A percentile compares a stretch with the other conserved stretches of the same genome.
Evolutionary conservation across 2,797 vertebrate species (phyloP).

Genomic region (Lemur catta): DNA sequence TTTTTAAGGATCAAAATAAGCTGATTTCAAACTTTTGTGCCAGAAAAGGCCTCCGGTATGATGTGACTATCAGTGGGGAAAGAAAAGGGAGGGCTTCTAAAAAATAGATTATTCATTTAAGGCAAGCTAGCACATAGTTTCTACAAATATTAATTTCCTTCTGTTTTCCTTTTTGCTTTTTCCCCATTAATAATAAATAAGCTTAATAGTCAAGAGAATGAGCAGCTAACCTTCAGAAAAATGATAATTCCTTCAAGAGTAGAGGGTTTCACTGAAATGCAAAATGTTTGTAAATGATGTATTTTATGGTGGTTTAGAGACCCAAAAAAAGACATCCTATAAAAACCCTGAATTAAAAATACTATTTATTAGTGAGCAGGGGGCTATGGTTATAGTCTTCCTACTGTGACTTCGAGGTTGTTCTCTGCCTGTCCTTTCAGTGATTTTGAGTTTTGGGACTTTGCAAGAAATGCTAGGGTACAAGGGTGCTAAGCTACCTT

Average conservation of each 20-base stretch:
- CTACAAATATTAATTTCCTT: neutral
- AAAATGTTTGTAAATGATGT: conserved; percentile 26
- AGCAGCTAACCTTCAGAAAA: conserved; percentile 40
- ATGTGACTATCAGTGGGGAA: neutral
- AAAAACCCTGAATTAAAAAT: conserved; percentile 19
- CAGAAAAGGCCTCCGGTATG: conserved; percentile 2
- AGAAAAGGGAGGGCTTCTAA: neutral
- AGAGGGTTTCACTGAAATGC: conserved; percentile 34
- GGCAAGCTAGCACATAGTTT: neutral
- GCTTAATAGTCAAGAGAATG: conserved; percentile 11
- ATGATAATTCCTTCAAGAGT: conserved; percentile 32
- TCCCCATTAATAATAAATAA: neutral
- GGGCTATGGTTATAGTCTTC: neutral
- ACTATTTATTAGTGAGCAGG: neutral
- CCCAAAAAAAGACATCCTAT: neutral
- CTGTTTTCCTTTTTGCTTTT: neutral
- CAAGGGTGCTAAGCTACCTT: neutral
- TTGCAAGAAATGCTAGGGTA: neutral
- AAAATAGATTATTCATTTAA: neutral
- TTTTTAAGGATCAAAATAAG: conserved; percentile 60
- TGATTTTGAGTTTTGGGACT: neutral
- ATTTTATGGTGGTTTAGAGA: neutral
- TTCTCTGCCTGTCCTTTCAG: neutral
- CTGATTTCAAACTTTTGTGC: conserved; percentile 50
- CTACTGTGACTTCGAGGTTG: neutral